Evolutionary conservation across 2,797 vertebrate genomes (phyloP).

Genomic region (Hippocampus kuda): DNA sequence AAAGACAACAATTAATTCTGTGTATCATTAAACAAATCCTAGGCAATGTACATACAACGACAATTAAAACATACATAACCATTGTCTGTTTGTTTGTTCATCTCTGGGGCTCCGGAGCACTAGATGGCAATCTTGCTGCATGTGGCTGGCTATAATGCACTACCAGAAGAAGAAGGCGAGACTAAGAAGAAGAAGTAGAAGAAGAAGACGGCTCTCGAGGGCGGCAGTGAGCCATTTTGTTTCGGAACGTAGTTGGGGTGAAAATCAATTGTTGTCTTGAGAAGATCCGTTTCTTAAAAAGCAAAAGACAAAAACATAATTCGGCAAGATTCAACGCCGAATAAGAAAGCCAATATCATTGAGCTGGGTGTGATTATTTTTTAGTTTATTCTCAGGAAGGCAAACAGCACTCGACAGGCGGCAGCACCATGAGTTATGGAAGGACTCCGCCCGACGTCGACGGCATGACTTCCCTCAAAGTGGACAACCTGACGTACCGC

Average conservation of each 20-base stretch:
- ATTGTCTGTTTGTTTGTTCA: no score
- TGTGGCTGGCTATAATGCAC: not conserved
- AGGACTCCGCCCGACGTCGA: slow-evolving; percentile 91
- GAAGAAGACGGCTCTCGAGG: not conserved
- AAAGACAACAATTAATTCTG: no score
- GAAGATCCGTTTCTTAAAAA: not conserved
- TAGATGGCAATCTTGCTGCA: not conserved
- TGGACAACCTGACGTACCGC: slow-evolving; percentile 93
- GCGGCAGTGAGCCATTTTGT: slow-evolving; percentile 2
- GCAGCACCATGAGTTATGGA: slow-evolving; percentile 81
- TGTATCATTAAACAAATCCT: no score
- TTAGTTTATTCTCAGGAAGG: not conserved
- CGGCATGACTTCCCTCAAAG: slow-evolving; percentile 96
- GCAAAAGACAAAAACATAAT: not conserved
- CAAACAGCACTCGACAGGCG: not conserved
- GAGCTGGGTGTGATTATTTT: not conserved
- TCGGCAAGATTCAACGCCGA: not conserved
- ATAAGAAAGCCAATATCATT: not conserved
- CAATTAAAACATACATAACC: no score
- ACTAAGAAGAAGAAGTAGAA: not conserved
- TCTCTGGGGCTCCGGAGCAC: not conserved
- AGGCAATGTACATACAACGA: no score
- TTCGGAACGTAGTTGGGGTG: not conserved
- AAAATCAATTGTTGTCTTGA: not conserved
- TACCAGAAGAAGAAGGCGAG: not conserved